These are phyloP conservation scores for Nothocercus nigrocapillus DNA, from an alignment of 2,113 vertebrate genomes.

Conservation along the genomic window DNA sequence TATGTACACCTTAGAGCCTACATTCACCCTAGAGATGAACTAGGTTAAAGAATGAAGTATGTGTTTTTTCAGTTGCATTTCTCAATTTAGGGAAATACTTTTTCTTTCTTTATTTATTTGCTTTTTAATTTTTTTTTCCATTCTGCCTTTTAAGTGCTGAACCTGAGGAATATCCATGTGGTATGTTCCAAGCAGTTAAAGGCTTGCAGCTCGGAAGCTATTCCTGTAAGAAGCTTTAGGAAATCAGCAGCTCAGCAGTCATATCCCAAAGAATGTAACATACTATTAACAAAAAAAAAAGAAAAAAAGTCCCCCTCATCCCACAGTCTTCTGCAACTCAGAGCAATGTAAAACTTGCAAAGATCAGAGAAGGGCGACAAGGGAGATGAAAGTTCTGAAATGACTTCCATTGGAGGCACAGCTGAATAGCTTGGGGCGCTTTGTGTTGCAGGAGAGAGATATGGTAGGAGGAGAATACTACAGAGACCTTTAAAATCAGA, in stretches of 20 bases:
- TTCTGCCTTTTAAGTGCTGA: neutral
- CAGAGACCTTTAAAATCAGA: slow-evolving; percentile 45
- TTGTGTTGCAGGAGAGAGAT: neutral
- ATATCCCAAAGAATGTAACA: neutral
- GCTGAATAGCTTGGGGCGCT: slow-evolving; percentile 33
- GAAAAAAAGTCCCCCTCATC: neutral
- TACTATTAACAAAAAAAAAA: neutral
- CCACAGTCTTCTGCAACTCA: neutral
- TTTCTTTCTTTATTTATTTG: neutral
- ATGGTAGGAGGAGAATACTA: slow-evolving; percentile 41
- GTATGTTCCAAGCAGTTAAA: neutral
- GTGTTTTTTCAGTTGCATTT: neutral
- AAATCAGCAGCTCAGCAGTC: neutral
- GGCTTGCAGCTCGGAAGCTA: neutral
- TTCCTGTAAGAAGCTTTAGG: neutral
- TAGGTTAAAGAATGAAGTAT: neutral
- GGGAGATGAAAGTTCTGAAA: slow-evolving; percentile 34
- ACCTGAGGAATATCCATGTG: neutral
- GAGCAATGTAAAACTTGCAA: neutral
- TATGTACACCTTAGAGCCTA: neutral
- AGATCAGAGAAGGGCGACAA: neutral
- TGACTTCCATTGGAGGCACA: slow-evolving; percentile 39
- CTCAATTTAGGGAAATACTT: neutral
- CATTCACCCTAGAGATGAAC: neutral
- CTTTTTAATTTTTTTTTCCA: neutral